These are phyloP conservation scores for Pentalonia nigronervosa DNA, from an alignment of 1,140 invertebrate species.

Conservation along the genomic window DNA sequence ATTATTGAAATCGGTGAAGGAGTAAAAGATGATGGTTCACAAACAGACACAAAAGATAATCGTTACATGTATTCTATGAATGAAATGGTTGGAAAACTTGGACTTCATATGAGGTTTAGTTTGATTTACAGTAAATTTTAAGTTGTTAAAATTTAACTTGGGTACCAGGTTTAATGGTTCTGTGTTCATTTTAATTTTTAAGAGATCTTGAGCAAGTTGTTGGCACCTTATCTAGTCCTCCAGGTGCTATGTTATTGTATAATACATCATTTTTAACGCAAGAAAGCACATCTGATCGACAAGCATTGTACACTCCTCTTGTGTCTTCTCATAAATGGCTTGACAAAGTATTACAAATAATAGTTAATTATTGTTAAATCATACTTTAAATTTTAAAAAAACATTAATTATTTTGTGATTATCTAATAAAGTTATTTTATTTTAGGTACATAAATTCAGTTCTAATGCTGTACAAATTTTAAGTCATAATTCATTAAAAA, in stretches of 20 bases:
- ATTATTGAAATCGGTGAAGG: slow-evolving; percentile 78
- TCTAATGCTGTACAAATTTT: slow-evolving; percentile 77
- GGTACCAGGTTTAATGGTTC: background rate
- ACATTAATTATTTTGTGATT: no score
- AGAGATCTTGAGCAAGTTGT: slow-evolving; percentile 82
- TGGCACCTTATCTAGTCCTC: slow-evolving; percentile 71
- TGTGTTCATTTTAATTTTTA: slow-evolving; percentile 63
- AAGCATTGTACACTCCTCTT: slow-evolving; percentile 84
- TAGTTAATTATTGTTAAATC: no score
- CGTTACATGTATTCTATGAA: slow-evolving; percentile 55
- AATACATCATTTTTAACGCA: slow-evolving; percentile 84
- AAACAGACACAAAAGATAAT: slow-evolving; percentile 74
- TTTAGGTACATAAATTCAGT: slow-evolving; percentile 71
- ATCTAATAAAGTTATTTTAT: slow-evolving; percentile 38
- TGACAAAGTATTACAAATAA: slow-evolving; percentile 73
- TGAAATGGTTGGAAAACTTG: slow-evolving; percentile 50
- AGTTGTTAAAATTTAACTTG: background rate
- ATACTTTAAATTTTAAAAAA: background rate
- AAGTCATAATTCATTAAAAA: slow-evolving; percentile 82
- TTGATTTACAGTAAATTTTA: background rate
- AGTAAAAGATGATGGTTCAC: slow-evolving; percentile 75
- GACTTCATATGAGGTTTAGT: slow-evolving; percentile 50
- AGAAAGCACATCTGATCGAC: slow-evolving; percentile 85
- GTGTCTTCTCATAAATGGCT: slow-evolving; percentile 92
- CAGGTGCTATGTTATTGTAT: slow-evolving; percentile 80